Base-by-base conservation (phyloP, 1,140 invertebrate genomes). In the Temnothorax curvispinosus region DNA sequence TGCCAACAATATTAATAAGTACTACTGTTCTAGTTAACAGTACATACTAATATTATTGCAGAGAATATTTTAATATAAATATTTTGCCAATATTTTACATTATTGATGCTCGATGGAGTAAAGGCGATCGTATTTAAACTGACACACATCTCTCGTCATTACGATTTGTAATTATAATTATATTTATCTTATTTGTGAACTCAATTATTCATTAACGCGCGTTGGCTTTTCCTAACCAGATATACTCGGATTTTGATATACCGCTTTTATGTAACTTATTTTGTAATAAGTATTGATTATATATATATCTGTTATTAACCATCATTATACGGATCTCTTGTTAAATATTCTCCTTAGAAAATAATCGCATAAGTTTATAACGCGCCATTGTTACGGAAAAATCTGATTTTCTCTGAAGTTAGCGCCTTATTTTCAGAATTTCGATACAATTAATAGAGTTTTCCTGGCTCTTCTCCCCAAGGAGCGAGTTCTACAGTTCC, bases 371-470 rank as follows among this genome's bases (percentile, higher is more conserved):
- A 38, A 54, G 5, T 56, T 13, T 7, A 64, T 64, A 64, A 52
- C 18, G 60, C 32, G 21, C 7, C 58, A 21, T 35, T 41, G 18
- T 21, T 38, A 21, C 27, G 18, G 9, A 78, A 64, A 78, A 78
- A 78, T 78, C 44, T 11, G 27, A 64, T 69, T 69, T 69, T 27
- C 65, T 50, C 65, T 32, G 2, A 47, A 69, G 65, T 69, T 69
- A 50, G 21, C 21, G 21, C 21, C 41, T 69, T 41, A 41, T 69
- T 69, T 69, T 69, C 41, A 32, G 65, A 50, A 69, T 69, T 69
- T 69, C 65, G 41, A 69, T 69, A 69, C 21, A 69, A 69, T 69
- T 47, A 69, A 69, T 69, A 69, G n/a, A 69, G 41, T 69, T 69
- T 27, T 27, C 27, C 65, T 8, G 41, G 41, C 44, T 69, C 35